Evolutionary conservation across 2,797 vertebrate genomes (phyloP), one percentile per base, ranked within the genome.

Genomic region (Enteromius mattozi): DNA sequence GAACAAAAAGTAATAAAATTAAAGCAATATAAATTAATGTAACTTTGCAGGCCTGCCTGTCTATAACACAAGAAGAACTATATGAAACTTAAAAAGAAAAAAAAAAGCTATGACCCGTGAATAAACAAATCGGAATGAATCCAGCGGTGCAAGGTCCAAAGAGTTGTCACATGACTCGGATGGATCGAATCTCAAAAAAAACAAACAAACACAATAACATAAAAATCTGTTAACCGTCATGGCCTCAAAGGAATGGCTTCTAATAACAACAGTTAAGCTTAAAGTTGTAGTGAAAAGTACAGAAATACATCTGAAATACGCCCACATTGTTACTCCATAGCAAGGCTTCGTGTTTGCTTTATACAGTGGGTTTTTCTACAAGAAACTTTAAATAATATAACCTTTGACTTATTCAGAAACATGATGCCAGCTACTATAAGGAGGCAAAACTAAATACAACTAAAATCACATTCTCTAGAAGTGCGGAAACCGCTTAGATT

Each of bases 41-140:
- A 91, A 88, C 89, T 93, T 87, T 93, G 92, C 95, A 96, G 95
- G 94, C 95, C 95, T 94, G 95, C 95, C 95, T 95, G 94, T 93
- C 86, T 82, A 93, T 90, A 94, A 90, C 94, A 91, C 90, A 83
- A 84, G 82, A 85, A 70, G 92, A 92, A 90, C 90, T 88, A 90
- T 92, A 70, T 92, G 42, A 81, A 87, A 35, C 71, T 82, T 65
- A 17, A 59, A 30, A 88, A 27, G 27, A 85, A 69, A 75, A 75
- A 75, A 87, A 8, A 88, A 89, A 82, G 24, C 45, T 79, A 61
- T 83, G 84, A 79, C 88, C 71, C 70, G 54, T 85, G 63, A 84
- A 91, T 45, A 86, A 88, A 90, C 88, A 87, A 47, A 40, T 88
- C 90, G 93, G 92, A 93, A 94, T 93, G 90, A 90, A 86, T 47